These are phyloP conservation scores for Schizotus pectinicornis DNA, from an alignment of 2,888 invertebrate species.

Conservation along the genomic window DNA sequence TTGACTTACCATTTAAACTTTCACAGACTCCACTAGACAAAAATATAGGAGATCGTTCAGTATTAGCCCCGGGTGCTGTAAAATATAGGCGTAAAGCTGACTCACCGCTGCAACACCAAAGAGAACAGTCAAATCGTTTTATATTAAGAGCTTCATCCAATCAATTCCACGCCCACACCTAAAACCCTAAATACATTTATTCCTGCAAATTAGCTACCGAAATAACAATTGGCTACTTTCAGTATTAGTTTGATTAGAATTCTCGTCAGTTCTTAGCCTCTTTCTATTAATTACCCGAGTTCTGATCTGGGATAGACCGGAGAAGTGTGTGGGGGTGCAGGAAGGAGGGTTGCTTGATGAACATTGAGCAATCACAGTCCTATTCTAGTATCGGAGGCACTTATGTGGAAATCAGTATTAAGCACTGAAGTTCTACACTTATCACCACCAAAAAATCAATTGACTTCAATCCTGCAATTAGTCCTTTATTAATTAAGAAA, in stretches of 20 bases:
- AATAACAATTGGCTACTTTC: conserved; percentile 13
- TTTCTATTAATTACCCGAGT: conserved; percentile 58
- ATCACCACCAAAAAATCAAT: conserved; percentile 23
- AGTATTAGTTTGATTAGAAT: conserved; percentile 50
- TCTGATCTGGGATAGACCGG: conserved; percentile 55
- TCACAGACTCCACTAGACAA: conserved; percentile 16
- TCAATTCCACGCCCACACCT: neutral
- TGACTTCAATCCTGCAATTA: conserved; percentile 9
- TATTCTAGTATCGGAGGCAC: conserved; percentile 56
- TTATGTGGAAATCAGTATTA: conserved; percentile 34
- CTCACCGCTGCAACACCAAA: neutral
- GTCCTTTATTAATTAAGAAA: conserved; percentile 12
- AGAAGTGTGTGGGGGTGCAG: conserved; percentile 40
- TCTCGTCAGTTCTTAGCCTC: conserved; percentile 55
- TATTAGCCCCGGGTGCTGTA: conserved; percentile 14
- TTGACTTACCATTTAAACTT: conserved; percentile 21
- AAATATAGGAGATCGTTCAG: conserved; percentile 18
- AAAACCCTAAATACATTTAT: conserved; percentile 1
- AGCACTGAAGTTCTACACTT: conserved; percentile 30
- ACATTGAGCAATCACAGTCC: conserved; percentile 57
- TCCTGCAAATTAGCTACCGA: conserved; percentile 2
- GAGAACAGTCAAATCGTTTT: neutral
- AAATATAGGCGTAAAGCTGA: conserved; percentile 21
- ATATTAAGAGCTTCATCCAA: neutral
- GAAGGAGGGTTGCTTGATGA: conserved; percentile 55